Evolutionary conservation across 2,113 vertebrate species (phyloP).

Genomic region (Hypanus sabinus): DNA sequence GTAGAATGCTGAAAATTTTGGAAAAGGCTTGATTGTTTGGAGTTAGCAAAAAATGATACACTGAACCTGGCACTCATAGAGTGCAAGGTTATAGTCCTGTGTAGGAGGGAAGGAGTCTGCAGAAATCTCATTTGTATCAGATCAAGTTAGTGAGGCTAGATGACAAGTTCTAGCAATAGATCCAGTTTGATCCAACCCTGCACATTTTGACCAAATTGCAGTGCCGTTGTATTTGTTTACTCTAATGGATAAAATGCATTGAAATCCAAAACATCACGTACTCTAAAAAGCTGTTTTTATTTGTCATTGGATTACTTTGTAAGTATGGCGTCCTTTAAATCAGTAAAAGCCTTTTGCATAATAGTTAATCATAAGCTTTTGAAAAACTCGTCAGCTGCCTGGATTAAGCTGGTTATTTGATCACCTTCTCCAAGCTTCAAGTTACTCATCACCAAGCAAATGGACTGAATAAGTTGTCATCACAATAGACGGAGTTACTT

Average conservation of each 20-base stretch:
- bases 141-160: background rate
- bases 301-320: background rate
- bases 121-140: background rate
- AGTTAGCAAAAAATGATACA: no score
- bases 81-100: no score
- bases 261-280: background rate
- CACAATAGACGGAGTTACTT: background rate
- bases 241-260: background rate
- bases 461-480: background rate
- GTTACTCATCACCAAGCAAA: background rate
- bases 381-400: background rate
- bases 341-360: background rate
- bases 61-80: no score
- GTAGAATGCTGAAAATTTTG: no score
- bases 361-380: slow-evolving; percentile 25
- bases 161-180: no score
- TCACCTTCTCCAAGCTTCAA: background rate
- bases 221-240: background rate
- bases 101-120: no score
- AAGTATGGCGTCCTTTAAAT: background rate
- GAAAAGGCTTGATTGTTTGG: no score
- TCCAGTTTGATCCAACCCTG: no score
- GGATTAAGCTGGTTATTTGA: background rate
- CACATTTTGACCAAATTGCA: background rate
- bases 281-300: background rate